Evolutionary conservation across 1,140 invertebrate species (phyloP), one percentile per base, ranked within the genome.

Genomic region (Stenopsyche tienmushanensis): DNA sequence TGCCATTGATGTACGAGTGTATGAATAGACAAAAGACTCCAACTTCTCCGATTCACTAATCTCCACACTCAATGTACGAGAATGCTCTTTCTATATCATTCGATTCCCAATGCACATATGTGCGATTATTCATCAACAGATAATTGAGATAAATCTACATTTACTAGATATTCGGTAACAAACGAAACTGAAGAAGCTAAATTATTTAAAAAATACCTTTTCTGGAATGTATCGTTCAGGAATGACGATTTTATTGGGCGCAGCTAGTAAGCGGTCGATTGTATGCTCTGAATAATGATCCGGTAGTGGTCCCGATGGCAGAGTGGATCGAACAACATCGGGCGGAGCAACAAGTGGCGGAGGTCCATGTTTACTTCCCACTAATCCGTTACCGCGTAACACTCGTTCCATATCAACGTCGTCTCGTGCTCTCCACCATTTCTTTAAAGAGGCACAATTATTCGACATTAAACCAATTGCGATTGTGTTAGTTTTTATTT

Each of bases 181-280:
- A 15, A 20, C 15, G 8, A 15, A 34, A 13, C 29, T 88, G 75
- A 8, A 57, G 39, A 57, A 29, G 2, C 5, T 5, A 57, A 3
- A 5, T 15, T 47, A 47, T 47, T 47, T 29, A 26, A 24, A 70
- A 72, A 74, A 77, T 70, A 92, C 85, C 78, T 91, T 87, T 77
- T 96, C 93, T 25, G 93, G 93, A 71, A 95, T 88, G 75, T 96
- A 96, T 69, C 93, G 82, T 78, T 96, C 93, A 2, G 93, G 93
- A 70, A 96, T 96, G 24, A 90, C 79, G 69, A 96, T 95, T 79
- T 95, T 96, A 74, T 90, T 91, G 18, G 93, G 93, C 23, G 91
- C 88, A 45, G 89, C 89, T 23, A 96, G 79, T 71, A 96, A 80
- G 71, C 87, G 88, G 78, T 94, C 92, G 67, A 94, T 94, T 23